Conservation (phyloP, 1,140 invertebrate species). For the Euschistus heros region DNA sequence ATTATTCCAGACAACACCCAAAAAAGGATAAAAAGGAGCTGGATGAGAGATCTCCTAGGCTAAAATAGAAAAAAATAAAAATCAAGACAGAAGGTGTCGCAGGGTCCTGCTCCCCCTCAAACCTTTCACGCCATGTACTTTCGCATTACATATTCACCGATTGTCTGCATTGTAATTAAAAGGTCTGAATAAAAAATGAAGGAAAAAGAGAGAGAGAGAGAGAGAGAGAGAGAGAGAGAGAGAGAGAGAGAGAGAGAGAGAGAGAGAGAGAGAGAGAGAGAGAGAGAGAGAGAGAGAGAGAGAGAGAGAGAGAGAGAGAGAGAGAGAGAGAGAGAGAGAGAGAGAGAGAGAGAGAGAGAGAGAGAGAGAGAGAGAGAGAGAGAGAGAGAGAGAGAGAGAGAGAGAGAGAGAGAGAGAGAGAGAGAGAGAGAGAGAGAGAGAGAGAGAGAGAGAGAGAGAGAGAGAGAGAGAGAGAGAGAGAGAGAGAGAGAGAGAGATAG, state of each 20-base stretch:
- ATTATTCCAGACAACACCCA: too few species aligned
- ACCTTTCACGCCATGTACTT: too few species aligned
- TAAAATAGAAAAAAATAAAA: too few species aligned
- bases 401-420: conserved; percentile 3
- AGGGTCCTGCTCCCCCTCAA: too few species aligned
- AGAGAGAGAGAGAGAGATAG: conserved; percentile 31
- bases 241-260: not conserved
- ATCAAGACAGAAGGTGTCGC: too few species aligned
- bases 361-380: conserved; percentile 21
- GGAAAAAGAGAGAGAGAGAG: not conserved
- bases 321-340: conserved; percentile 19
- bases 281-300: conserved; percentile 21
- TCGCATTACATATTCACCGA: too few species aligned
- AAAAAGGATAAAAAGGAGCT: too few species aligned
- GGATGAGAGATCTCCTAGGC: too few species aligned
- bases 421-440: too few species aligned
- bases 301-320: conserved; percentile 20
- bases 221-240: not conserved
- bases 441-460: not conserved
- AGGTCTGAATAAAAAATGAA: too few species aligned
- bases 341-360: conserved; percentile 6
- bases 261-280: not conserved
- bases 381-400: conserved; percentile 5
- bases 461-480: too few species aligned
- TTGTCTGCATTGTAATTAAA: too few species aligned